Evolutionary conservation across 2,797 vertebrate genomes (phyloP), one percentile per base, ranked within the genome.

Genomic region (Chrosomus eos): DNA sequence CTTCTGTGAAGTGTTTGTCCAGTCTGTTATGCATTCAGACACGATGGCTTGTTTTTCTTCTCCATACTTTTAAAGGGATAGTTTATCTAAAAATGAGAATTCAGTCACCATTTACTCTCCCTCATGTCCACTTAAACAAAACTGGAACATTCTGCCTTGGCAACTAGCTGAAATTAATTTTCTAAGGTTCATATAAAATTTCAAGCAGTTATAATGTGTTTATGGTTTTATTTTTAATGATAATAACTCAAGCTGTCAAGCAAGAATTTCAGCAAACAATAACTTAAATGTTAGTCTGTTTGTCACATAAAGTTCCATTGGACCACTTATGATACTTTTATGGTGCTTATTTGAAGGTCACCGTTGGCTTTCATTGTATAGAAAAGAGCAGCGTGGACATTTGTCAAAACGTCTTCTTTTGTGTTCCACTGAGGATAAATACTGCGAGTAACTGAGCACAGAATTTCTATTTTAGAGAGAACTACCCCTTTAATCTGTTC

Each of bases 1-100:
- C 80, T 87, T 86, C 66, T 77, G 48, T 84, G 87, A 78, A 71
- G 64, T 85, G 74, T 78, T 85, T 84, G 81, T 53, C 74, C 78
- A 72, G 62, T 77, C 84, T 64, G 66, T 83, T 82, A 70, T 38
- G 83, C 76, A 51, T 81, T 81, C 82, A 71, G 79, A 85, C 71
- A 82, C 62, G 67, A 33, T 74, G n/a, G 72, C 68, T 72, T 53
- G 48, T 21, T 81, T 60, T 67, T 38, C 79, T 81, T 40, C 78
- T 48, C 26, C 38, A 73, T 82, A 31, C 7, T 10, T 73, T 73
- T 60, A 58, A 81, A 82, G 67, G 53, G 80, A 72, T 28, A 72
- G 26, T 72, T 60, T 2, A 31, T 60, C 10, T 36, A 74, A 45
- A 82, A 48, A 38, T 28, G 4, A 40, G 36, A 70, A 31, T 58